Percentiles rank a stretch among this genome's conserved stretches.
These are phyloP conservation scores for Ophioninae sp. DNA, from an alignment of 2,888 invertebrate species.

Conservation along the genomic window DNA sequence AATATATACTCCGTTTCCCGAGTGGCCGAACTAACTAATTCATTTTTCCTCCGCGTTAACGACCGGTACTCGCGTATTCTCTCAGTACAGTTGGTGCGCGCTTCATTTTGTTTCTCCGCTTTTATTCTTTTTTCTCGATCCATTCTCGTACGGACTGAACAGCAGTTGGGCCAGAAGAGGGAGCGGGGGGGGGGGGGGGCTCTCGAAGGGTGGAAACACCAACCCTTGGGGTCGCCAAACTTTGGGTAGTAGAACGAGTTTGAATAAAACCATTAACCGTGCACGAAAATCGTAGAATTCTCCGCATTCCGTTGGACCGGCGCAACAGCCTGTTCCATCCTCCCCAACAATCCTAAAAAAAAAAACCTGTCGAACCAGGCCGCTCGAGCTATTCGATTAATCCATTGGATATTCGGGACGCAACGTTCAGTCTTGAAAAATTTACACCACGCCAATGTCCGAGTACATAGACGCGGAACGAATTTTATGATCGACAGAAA, in stretches of 20 bases:
- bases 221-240: conserved; percentile 45
- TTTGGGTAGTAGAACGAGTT: conserved; percentile 27
- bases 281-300: conserved; percentile 53
- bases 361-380: conserved; percentile 16
- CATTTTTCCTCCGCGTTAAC: conserved; percentile 59
- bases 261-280: conserved; percentile 56
- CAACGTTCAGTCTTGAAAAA: background rate
- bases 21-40: conserved; percentile 62
- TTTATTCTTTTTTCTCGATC: conserved; percentile 41
- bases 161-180: conserved; percentile 2
- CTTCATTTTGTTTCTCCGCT: conserved; percentile 17
- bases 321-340: conserved; percentile 47
- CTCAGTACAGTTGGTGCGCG: conserved; percentile 22
- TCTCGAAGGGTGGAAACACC: conserved; percentile 37
- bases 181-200: conserved; percentile 22
- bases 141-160: conserved; percentile 27
- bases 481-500: background rate
- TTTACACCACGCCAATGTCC: background rate
- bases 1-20: conserved; percentile 61
- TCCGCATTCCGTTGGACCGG: conserved; percentile 49
- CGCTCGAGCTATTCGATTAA: conserved; percentile 1
- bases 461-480: background rate
- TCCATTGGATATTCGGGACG: background rate
- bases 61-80: conserved; percentile 51
- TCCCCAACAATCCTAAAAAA: conserved; percentile 4